Evolutionary conservation across 2,113 vertebrate genomes (phyloP).

Genomic region (Ibidorhyncha struthersii): DNA sequence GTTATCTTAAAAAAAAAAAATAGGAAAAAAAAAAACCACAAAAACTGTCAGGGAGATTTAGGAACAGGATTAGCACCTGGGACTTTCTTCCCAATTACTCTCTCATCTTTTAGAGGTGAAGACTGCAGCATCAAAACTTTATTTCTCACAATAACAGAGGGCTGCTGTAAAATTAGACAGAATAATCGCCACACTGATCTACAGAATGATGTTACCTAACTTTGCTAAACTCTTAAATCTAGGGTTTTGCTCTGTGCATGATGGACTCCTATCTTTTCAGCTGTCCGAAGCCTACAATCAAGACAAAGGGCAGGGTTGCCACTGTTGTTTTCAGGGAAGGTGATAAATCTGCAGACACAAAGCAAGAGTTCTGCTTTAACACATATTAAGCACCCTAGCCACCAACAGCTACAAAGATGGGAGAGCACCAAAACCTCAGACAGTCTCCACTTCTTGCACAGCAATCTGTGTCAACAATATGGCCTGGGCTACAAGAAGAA

Average conservation of each 20-base stretch:
- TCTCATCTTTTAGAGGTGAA: background rate
- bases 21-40: background rate
- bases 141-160: background rate
- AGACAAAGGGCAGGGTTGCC: background rate
- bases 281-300: background rate
- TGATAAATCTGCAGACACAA: background rate
- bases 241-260: background rate
- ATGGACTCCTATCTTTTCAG: fast-evolving
- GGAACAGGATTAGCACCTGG: background rate
- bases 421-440: background rate
- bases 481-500: background rate
- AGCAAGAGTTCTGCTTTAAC: background rate
- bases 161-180: background rate
- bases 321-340: background rate
- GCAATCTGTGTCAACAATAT: background rate
- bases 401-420: background rate
- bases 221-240: background rate
- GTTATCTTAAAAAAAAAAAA: background rate
- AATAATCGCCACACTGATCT: background rate
- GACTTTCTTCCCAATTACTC: background rate
- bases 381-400: background rate
- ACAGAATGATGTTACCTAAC: background rate
- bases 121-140: background rate
- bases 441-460: fast-evolving
- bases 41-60: background rate